Base-by-base conservation (phyloP, 2,888 invertebrate species). In the Luperina nickerlii region DNA sequence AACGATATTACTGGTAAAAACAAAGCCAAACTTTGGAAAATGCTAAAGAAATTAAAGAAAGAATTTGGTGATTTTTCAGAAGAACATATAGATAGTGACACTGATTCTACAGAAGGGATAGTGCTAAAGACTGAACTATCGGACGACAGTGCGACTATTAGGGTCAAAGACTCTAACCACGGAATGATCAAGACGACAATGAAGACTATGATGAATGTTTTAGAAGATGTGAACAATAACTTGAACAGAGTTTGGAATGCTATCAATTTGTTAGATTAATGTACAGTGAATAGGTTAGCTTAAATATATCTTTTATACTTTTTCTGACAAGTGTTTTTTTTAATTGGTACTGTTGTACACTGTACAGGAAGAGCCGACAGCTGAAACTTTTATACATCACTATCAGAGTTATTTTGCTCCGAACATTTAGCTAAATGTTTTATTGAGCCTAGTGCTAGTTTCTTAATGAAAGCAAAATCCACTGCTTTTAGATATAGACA, bases 221-320 rank as follows among this genome's bases (percentile, higher is more conserved):
- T 97, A 70, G 90, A 92, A 45, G 95, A 96, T 82, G 90, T 97
- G 8, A 96, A 95, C 81, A 92, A 92, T 27, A 96, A 96, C 80
- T 90, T 97, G 60, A 95, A 94, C 78, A 94, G 89, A 75, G 90
- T 95, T 87, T 95, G 96, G 94, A 92, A 93, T 68, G 93, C 94
- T 11, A 89, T 96, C 7, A 92, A 91, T 63, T 73, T 95, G 13
- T 89, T 96, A 84, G 95, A 96, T 81, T 97, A 94, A 89, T 82
- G 66, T 85, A 88, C 90, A 91, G 90, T 90, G 91, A 91, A 82
- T 87, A 87, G 81, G 79, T 85, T 88, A 86, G 51, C 67, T 82
- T 87, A 68, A 85, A 86, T 82, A 78, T 68, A 69, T 57, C 57
- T 71, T 72, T 74, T 72, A 45, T 72, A 68, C 6, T 24, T 74